phyloP scores from a whole-genome alignment of 37 sponge, comb jelly and placozoan species.

The Chondrosia reniformis region DNA sequence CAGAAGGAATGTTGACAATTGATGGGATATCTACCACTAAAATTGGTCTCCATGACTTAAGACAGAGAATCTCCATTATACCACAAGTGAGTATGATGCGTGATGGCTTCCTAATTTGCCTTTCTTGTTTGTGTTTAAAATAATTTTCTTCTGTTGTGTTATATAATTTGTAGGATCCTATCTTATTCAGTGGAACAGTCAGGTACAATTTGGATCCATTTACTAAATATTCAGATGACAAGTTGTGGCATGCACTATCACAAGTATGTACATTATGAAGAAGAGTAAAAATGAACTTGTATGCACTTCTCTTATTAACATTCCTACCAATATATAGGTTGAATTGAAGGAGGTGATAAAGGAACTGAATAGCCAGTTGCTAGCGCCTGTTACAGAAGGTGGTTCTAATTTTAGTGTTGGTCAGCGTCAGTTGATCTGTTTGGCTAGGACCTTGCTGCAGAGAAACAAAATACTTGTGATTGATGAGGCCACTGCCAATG shows the following conservation, averaged over 20 bases:
- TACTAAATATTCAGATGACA: conserved; percentile 27
- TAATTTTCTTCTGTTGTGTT: background rate
- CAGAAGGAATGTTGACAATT: conserved; percentile 65
- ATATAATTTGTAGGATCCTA: conserved; percentile 39
- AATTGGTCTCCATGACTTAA: conserved; percentile 76
- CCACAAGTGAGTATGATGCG: conserved; percentile 56
- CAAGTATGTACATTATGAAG: conserved; percentile 8
- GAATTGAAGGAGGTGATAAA: conserved; percentile 66
- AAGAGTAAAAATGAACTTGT: no score
- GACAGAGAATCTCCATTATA: conserved; percentile 81
- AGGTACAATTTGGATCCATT: conserved; percentile 59
- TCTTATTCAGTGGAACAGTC: conserved; percentile 52
- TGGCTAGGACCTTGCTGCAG: conserved; percentile 64
- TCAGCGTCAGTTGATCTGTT: conserved; percentile 72
- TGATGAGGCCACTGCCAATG: conserved; percentile 82
- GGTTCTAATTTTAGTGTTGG: conserved; percentile 77
- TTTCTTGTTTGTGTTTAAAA: background rate
- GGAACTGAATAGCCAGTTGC: conserved; percentile 52
- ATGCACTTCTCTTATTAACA: no score
- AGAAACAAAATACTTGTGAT: conserved; percentile 69
- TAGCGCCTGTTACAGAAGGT: conserved; percentile 47
- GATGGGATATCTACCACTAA: conserved; percentile 70
- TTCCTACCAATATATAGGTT: conserved; percentile 30
- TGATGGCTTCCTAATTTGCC: background rate
- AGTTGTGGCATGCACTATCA: conserved; percentile 56